Percentiles rank a stretch among this genome's conserved stretches.
These are phyloP conservation scores for Salmo trutta DNA, from an alignment of 2,797 vertebrate species.

Conservation along the genomic window DNA sequence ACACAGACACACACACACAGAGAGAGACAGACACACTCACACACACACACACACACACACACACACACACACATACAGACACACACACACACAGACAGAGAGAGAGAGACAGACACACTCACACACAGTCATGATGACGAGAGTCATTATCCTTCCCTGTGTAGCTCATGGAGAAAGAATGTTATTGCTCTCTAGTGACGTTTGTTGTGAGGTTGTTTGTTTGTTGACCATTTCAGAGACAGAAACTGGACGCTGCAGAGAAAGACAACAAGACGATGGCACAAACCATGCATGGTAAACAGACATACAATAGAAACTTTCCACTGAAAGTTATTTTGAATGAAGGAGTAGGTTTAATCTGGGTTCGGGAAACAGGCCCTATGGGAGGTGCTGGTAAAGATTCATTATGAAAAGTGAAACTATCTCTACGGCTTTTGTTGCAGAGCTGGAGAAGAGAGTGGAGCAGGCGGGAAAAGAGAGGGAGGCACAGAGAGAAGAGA, in stretches of 20 bases:
- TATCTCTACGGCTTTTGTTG: slow-evolving; percentile 6
- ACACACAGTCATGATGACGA: neutral
- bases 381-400: neutral
- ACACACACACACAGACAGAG: neutral
- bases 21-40: slow-evolving; percentile 18
- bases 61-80: neutral
- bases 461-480: slow-evolving; percentile 52
- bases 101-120: neutral
- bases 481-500: slow-evolving; percentile 54
- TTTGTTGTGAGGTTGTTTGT: slow-evolving; percentile 18
- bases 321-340: slow-evolving; percentile 43
- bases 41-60: neutral
- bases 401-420: slow-evolving; percentile 14
- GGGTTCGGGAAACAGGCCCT: too few species aligned
- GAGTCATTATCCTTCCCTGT: slow-evolving; percentile 37
- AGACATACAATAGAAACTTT: slow-evolving; percentile 19
- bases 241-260: slow-evolving; percentile 74
- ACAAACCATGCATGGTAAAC: slow-evolving; percentile 76
- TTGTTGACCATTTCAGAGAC: slow-evolving; percentile 72
- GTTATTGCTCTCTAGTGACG: slow-evolving; percentile 6
- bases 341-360: slow-evolving; percentile 71
- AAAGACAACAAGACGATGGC: slow-evolving; percentile 71
- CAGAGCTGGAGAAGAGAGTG: slow-evolving; percentile 63
- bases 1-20: too few species aligned
- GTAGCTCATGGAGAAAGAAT: slow-evolving; percentile 59